Base-by-base conservation (phyloP, 2,113 vertebrate genomes). In the Carassius gibelio region DNA sequence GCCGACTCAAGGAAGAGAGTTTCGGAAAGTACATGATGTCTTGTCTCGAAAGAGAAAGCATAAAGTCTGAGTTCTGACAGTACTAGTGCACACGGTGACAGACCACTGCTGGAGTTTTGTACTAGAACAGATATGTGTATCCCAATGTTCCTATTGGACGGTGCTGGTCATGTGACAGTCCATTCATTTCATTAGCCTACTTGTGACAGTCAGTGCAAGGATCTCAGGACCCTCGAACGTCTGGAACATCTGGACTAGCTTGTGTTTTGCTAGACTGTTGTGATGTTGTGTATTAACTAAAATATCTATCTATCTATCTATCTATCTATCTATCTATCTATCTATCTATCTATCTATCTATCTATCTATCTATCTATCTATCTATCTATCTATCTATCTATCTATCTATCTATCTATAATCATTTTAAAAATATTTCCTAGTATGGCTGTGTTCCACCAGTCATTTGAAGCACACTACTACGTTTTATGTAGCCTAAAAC, bases 111-210 rank as follows among this genome's bases (percentile, higher is more conserved):
- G 61, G 75, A 71, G 36, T 42, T 71, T n/a, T n/a, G 36, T 42
- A 26, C 26, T 26, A 71, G 36, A 71, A 42, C 68, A 36, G 26
- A 57, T 42, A 21, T 42, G 36, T 14, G 62, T 36, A 8, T 55
- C 64, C 64, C 2, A 13, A 42, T 61, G 10, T 15, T 64, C 10
- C 17, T 48, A 36, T 45, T 76, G 61, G 72, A 66, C 26, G 2
- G 36, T 3, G 3, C 36, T 52, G 77, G 38, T 75, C 45, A 59
- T 11, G 6, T 80, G 76, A 71, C 23, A 17, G 23, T 45, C 66
- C 84, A 81, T 85, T 81, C 23, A 85, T 81, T 85, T 85, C 36
- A 85, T 74, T 85, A 81, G 38, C 55, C 19, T 81, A 66, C 62
- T 64, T 76, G 59, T 75, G 30, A 23, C 38, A 59, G 50, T 80